Conservation (phyloP, 2,797 vertebrate species). For the Microctenopoma stevenorrisi region DNA sequence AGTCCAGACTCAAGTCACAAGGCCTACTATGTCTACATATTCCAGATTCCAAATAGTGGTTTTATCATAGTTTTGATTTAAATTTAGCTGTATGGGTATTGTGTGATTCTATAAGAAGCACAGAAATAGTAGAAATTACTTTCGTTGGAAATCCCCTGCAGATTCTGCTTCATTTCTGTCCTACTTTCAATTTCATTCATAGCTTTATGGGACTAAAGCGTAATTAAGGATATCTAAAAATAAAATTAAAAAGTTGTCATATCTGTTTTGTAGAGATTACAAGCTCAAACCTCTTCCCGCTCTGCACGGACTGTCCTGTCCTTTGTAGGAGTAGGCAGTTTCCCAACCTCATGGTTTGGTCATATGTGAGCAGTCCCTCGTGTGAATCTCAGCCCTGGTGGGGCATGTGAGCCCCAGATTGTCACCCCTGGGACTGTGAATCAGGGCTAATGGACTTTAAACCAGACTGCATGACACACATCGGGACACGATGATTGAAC, state of each 20-base stretch:
- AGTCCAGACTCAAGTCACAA: conserved; percentile 48
- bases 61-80: conserved; percentile 27
- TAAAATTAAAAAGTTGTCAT: not conserved
- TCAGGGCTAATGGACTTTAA: conserved; percentile 65
- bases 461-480: conserved; percentile 52
- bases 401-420: conserved; percentile 62
- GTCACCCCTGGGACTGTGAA: conserved; percentile 49
- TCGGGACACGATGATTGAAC: conserved; percentile 42
- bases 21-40: not conserved
- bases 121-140: conserved; percentile 28
- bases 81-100: conserved; percentile 33
- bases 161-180: conserved; percentile 16
- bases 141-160: conserved; percentile 52
- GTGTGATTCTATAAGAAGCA: conserved; percentile 13
- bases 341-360: conserved; percentile 49
- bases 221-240: not conserved
- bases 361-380: conserved; percentile 53
- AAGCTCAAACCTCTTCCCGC: conserved; percentile 19
- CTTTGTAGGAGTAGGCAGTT: conserved; percentile 51
- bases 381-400: conserved; percentile 66
- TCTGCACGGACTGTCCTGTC: conserved; percentile 37
- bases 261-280: conserved; percentile 26
- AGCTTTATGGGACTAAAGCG: not conserved
- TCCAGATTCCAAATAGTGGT: conserved; percentile 24
- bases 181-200: not conserved